Base-by-base conservation (phyloP, 2,797 vertebrate genomes). In the Platalea minor region DNA sequence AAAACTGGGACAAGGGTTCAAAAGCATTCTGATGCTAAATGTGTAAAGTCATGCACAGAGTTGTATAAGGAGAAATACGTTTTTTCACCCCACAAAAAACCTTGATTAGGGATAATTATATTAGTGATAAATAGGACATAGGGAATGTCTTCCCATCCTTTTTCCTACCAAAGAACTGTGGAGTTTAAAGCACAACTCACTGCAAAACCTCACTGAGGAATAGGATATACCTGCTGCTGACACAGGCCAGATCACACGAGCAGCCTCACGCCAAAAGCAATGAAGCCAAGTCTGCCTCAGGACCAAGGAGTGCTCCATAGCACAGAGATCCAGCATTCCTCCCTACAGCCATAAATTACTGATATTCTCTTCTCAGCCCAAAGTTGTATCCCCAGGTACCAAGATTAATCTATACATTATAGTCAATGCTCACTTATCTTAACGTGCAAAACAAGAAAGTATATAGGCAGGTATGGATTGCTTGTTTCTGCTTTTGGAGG, bases 281-380 rank as follows among this genome's bases (percentile, higher is more conserved):
- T 1, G 24, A 41, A 37, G 19, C 7, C 68, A 69, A 35, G n/a
- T 24, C 28, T 56, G 37, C 37, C 16, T 3, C 25, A 68, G 50
- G 18, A 13, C 31, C 57, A 78, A 24, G 15, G 11, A 46, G 33
- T 57, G 37, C 23, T 61, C 64, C 50, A 4, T 1, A 53, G 57
- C 28, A 21, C 33, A 0, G 2, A 41, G 41, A 67, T 5, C 11
- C 46, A 39, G 39, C 0, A 0, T 4, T 14, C 25, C 24, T 45
- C 50, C 41, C 37, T 2, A 6, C 16, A 17, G 5, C 14, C 37
- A 13, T 12, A 7, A 61, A 46, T 3, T 18, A 29, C 6, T 0
- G 1, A 57, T 21, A 26, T 5, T 29, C 17, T 7, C 70, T 28
- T 20, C 43, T 46, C 24, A 43, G 43, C 17, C 59, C 56, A 50